Evolutionary conservation across 1,140 invertebrate genomes (phyloP).

Genomic region (Hirudo medicinalis): DNA sequence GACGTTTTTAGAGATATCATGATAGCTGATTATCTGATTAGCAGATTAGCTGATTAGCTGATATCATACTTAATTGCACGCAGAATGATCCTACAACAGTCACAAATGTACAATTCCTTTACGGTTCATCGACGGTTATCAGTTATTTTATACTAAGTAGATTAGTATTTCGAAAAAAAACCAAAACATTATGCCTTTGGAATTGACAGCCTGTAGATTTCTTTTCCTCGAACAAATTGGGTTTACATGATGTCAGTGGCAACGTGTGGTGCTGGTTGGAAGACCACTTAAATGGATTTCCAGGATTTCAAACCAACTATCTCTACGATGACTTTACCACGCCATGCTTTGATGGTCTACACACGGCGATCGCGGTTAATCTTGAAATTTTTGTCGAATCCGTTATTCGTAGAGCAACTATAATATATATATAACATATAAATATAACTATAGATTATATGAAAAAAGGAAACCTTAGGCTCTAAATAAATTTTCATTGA

Average conservation of each 20-base stretch:
- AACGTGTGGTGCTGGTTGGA: constrained; percentile 42
- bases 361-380: constrained; percentile 38
- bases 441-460: too few species aligned
- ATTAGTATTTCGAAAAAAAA: constrained; percentile 9
- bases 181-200: too few species aligned
- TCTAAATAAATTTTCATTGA: too few species aligned
- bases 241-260: constrained; percentile 39
- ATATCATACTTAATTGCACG: not conserved
- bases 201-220: constrained; percentile 36
- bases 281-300: constrained; percentile 39
- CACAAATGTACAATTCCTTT: not conserved
- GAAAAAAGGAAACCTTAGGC: too few species aligned
- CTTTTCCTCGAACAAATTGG: constrained; percentile 30
- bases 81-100: not conserved
- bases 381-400: too few species aligned
- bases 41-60: too few species aligned
- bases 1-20: not conserved
- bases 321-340: constrained; percentile 40
- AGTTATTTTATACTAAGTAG: not conserved
- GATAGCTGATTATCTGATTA: too few species aligned
- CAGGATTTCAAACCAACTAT: constrained; percentile 30
- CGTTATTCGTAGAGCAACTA: too few species aligned
- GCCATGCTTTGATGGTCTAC: constrained; percentile 39
- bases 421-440: too few species aligned
- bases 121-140: constrained; percentile 3